Evolutionary conservation across 2,888 invertebrate species (phyloP), one percentile per base, ranked within the genome.

Genomic region (Cheiracanthium punctorium): DNA sequence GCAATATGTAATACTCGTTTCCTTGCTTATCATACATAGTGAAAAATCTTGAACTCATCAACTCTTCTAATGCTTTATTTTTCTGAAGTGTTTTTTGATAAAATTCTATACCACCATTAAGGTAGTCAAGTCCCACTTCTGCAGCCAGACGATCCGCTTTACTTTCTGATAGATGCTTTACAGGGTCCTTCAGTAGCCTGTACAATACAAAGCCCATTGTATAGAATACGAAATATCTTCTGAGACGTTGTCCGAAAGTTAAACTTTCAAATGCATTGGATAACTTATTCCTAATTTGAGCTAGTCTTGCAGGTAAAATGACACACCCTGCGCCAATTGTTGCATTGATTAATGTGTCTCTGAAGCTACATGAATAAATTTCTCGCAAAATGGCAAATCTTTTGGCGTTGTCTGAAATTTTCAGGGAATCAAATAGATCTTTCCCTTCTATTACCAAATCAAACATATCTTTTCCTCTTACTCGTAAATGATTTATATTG

Each of bases 301-400:
- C 93, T 1, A 94, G 10, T 71, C 92, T 92, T 90, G 94, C 95
- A 0, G 93, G 92, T 65, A 92, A 88, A 69, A 94, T 90, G 76
- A 94, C 90, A 64, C 93, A 91, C 0, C 92, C 72, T 73, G 93
- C 91, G 75, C 94, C 93, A 89, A 93, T 93, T 0, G 93, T 76
- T 0, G 94, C 93, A 88, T 95, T 94, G 69, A 93, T 90, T 0
- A 94, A 91, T 1, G 94, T 91, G 90, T 94, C 93, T 84, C 93
- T 91, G 52, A 94, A 94, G 88, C 94, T 93, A 1, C 94, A 91
- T 92, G 94, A 93, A 82, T 95, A 91, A 75, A 97, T 93, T 91
- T 96, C 95, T 89, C 95, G 93, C 82, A 96, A 96, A 32, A 97
- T 94, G 0, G 95, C 96, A 93, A 96, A 97, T 87, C 95, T 93